Evolutionary conservation across 2,113 vertebrate genomes (phyloP).

Genomic region (Irena cyanogastra): DNA sequence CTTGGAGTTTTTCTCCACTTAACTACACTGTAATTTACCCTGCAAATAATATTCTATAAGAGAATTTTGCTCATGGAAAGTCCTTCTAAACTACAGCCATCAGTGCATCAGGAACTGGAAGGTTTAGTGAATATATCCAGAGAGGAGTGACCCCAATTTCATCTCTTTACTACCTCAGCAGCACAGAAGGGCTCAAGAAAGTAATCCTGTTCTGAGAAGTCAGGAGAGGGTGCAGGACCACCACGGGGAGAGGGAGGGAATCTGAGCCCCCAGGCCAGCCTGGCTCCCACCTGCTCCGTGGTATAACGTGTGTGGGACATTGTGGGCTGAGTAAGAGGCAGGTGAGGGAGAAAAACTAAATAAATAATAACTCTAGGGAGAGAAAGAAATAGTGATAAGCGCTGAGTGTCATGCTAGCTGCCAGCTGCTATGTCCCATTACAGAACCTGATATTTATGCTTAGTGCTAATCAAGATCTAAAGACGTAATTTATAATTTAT

Average conservation of each 20-base stretch:
- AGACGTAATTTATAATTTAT: constrained; percentile 6
- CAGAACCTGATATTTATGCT: constrained; percentile 60
- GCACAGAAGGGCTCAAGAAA: not conserved
- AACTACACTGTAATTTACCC: not conserved
- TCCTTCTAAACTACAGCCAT: not conserved
- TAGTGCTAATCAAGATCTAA: constrained; percentile 62
- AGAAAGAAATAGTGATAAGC: constrained; percentile 61
- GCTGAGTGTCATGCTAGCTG: constrained; percentile 20
- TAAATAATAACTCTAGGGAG: constrained; percentile 64
- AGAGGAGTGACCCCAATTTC: not conserved
- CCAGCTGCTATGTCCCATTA: constrained; percentile 29
- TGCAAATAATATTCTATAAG: not conserved
- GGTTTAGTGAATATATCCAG: not conserved
- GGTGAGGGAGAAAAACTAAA: constrained; percentile 59
- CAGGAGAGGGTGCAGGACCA: not conserved
- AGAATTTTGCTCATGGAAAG: not conserved
- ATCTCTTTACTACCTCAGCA: not conserved
- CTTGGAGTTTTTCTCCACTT: not conserved
- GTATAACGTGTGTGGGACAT: not conserved
- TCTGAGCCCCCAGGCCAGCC: not conserved
- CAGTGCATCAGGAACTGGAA: rapidly evolving
- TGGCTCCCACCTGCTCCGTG: not conserved
- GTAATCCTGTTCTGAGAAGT: not conserved
- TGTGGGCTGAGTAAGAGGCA: not conserved
- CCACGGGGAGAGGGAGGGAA: not conserved